Conservation (phyloP, 1,140 invertebrate genomes). For the Cydia splendana region DNA sequence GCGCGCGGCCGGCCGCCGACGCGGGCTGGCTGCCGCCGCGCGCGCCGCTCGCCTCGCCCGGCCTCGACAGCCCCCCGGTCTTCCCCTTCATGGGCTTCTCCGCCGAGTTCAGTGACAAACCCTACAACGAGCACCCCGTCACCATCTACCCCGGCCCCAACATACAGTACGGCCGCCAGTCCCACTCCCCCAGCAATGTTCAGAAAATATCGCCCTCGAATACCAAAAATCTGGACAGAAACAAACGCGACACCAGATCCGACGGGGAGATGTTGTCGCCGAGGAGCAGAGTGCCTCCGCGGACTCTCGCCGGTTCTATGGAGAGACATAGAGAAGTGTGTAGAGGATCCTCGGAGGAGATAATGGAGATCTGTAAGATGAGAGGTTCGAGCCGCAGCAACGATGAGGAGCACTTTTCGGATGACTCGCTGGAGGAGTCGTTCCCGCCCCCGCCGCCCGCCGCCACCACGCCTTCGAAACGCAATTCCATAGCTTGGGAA, state of each 20-base stretch:
- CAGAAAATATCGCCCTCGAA: slow-evolving; percentile 66
- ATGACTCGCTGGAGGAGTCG: slow-evolving; percentile 89
- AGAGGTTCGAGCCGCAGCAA: slow-evolving; percentile 74
- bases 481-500: slow-evolving; percentile 90
- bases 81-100: slow-evolving; percentile 77
- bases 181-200: slow-evolving; percentile 70
- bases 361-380: slow-evolving; percentile 67
- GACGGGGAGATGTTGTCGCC: slow-evolving; percentile 78
- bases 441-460: slow-evolving; percentile 82
- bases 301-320: slow-evolving; percentile 84
- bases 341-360: slow-evolving; percentile 78
- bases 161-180: slow-evolving; percentile 69
- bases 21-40: slow-evolving; percentile 74
- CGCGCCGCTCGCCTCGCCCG: slow-evolving; percentile 67
- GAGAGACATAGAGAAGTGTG: slow-evolving; percentile 89
- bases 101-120: slow-evolving; percentile 76
- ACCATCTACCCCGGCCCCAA: slow-evolving; percentile 82
- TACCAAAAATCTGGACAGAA: slow-evolving; percentile 62
- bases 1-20: slow-evolving; percentile 68
- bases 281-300: slow-evolving; percentile 82
- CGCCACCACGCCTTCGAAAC: slow-evolving; percentile 82
- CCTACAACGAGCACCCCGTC: slow-evolving; percentile 83
- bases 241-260: slow-evolving; percentile 69
- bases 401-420: slow-evolving; percentile 88
- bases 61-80: slow-evolving; percentile 68